Percentiles rank a stretch among this genome's conserved stretches.
These are phyloP conservation scores for Terebella lapidaria DNA, from an alignment of 2,888 invertebrate genomes.

Conservation along the genomic window DNA sequence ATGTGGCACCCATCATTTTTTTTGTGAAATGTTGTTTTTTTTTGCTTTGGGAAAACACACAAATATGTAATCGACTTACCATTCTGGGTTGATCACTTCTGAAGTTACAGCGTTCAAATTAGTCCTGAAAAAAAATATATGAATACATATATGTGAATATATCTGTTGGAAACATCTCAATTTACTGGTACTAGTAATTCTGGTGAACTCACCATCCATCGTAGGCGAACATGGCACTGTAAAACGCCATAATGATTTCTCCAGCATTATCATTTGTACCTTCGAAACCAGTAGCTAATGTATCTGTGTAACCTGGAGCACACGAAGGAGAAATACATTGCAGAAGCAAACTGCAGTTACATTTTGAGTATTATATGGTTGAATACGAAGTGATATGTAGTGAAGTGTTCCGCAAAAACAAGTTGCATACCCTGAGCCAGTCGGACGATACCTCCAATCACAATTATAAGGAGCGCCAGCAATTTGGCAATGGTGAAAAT, in stretches of 20 bases:
- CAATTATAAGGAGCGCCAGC: neutral
- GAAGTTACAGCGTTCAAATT: neutral
- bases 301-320: slow-evolving; percentile 12
- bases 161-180: too few relatives aligned
- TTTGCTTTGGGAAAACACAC: too few relatives aligned
- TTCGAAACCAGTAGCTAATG: neutral
- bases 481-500: neutral
- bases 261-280: slow-evolving; percentile 1
- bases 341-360: too few relatives aligned
- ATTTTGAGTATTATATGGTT: too few relatives aligned
- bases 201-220: slow-evolving; percentile 2
- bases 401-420: too few relatives aligned
- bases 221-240: slow-evolving; percentile 1
- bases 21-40: too few relatives aligned
- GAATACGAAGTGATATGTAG: too few relatives aligned
- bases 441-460: neutral
- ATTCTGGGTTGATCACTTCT: neutral
- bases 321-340: slow-evolving; percentile 71
- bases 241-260: neutral
- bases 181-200: too few relatives aligned
- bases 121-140: neutral
- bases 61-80: too few relatives aligned
- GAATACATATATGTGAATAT: too few relatives aligned
- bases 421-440: too few relatives aligned
- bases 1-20: too few relatives aligned